These are phyloP conservation scores for Polyploca ridens DNA, from an alignment of 2,888 invertebrate species.

Conservation along the genomic window DNA sequence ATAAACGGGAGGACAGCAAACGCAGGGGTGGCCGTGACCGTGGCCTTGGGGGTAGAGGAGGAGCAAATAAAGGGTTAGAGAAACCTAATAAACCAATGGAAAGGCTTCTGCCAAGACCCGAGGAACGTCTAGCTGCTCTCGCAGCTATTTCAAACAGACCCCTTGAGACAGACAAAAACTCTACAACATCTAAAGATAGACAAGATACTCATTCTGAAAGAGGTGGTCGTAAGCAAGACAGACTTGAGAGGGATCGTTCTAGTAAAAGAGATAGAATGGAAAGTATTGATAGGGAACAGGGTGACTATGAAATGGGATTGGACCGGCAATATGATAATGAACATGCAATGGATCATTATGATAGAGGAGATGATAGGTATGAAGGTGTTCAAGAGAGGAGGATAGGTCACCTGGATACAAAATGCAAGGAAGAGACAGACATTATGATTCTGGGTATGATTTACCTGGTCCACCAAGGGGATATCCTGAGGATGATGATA, in stretches of 20 bases:
- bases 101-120: slow-evolving; percentile 85
- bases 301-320: slow-evolving; percentile 74
- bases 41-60: slow-evolving; percentile 75
- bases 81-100: slow-evolving; percentile 86
- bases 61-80: slow-evolving; percentile 82
- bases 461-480: slow-evolving; percentile 76
- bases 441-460: slow-evolving; percentile 77
- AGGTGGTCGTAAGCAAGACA: slow-evolving; percentile 76
- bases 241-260: slow-evolving; percentile 81
- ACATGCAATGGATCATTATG: slow-evolving; percentile 80
- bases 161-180: slow-evolving; percentile 75
- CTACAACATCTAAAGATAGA: slow-evolving; percentile 75
- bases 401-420: slow-evolving; percentile 76
- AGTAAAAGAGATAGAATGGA: slow-evolving; percentile 76
- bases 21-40: slow-evolving; percentile 74
- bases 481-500: slow-evolving; percentile 82
- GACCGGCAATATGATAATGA: slow-evolving; percentile 78
- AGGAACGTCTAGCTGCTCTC: slow-evolving; percentile 86
- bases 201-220: slow-evolving; percentile 78
- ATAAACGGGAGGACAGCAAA: slow-evolving; percentile 80
- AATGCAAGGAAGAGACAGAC: slow-evolving; percentile 71
- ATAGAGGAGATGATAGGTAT: slow-evolving; percentile 75
- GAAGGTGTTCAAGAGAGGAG: slow-evolving; percentile 73
- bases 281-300: slow-evolving; percentile 78
- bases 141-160: slow-evolving; percentile 80